Percentiles rank a stretch among this genome's conserved stretches.
Conservation (phyloP, 1,140 invertebrate genomes). For the Berghia stephanieae region DNA sequence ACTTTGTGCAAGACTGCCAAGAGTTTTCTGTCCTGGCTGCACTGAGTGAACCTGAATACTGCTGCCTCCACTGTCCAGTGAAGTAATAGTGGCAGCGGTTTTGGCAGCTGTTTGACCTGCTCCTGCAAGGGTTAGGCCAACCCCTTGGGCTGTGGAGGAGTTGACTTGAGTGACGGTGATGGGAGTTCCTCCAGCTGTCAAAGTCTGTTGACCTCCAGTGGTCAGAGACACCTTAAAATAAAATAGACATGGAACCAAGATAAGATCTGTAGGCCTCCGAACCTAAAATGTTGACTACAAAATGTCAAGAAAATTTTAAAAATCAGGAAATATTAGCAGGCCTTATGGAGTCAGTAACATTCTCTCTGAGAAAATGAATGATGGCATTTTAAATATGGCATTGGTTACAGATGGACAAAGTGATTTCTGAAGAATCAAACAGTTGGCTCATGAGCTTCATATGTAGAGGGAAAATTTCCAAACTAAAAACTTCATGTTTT, state of each 20-base stretch:
- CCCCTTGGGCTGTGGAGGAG: neutral
- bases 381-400: no score
- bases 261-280: no score
- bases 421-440: no score
- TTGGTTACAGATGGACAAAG: no score
- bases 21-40: slow-evolving; percentile 22
- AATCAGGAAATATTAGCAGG: no score
- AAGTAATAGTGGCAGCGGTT: slow-evolving; percentile 23
- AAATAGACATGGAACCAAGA: neutral
- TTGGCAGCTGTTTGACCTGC: neutral
- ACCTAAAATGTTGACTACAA: no score
- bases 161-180: slow-evolving; percentile 42
- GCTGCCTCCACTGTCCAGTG: slow-evolving; percentile 1
- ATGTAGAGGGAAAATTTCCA: no score
- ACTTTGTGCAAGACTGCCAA: slow-evolving; percentile 31
- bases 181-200: slow-evolving; percentile 38
- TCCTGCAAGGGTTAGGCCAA: slow-evolving; percentile 18
- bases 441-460: no score
- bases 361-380: no score
- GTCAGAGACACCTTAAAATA: slow-evolving; percentile 33
- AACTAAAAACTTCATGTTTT: no score
- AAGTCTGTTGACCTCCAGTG: slow-evolving; percentile 42
- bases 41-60: slow-evolving; percentile 28
- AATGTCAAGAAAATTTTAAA: no score
- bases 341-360: no score